phyloP scores from a whole-genome alignment of 2,888 invertebrate genomes.

The Monopis laevigella region DNA sequence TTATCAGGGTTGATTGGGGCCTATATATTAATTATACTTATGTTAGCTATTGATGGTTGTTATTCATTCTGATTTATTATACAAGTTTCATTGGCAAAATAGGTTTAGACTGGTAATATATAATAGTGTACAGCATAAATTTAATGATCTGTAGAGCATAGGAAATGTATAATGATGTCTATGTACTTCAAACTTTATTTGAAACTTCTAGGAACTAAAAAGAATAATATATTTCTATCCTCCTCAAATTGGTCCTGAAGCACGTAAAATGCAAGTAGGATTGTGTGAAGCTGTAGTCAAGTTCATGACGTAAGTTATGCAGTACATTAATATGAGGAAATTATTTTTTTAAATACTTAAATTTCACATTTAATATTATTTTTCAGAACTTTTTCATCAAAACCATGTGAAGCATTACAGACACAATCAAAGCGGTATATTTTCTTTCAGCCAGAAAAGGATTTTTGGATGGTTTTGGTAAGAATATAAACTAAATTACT shows the following conservation, averaged over 20 bases:
- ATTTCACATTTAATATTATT: background rate
- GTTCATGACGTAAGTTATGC: slow-evolving; percentile 88
- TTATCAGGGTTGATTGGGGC: no score
- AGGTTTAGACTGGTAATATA: no score
- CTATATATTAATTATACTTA: no score
- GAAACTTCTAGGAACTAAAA: slow-evolving; percentile 77
- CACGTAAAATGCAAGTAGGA: slow-evolving; percentile 91
- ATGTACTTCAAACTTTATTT: no score
- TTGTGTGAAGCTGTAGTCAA: slow-evolving; percentile 95
- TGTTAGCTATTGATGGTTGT: no score
- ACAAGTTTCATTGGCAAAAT: no score
- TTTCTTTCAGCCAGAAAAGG: slow-evolving; percentile 86
- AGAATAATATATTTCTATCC: slow-evolving; percentile 91
- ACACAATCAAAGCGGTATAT: slow-evolving; percentile 90
- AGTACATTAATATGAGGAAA: background rate
- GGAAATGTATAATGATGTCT: no score
- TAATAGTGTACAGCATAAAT: no score
- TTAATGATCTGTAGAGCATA: no score
- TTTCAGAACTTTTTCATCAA: slow-evolving; percentile 82
- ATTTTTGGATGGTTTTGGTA: slow-evolving; percentile 94
- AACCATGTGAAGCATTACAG: slow-evolving; percentile 85
- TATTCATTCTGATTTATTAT: no score
- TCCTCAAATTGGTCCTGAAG: slow-evolving; percentile 76
- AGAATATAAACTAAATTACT: no score
- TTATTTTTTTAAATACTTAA: background rate